Evolutionary conservation across 2,888 invertebrate genomes (phyloP), one percentile per base, ranked within the genome.

Genomic region (Dinocampus coccinellae): DNA sequence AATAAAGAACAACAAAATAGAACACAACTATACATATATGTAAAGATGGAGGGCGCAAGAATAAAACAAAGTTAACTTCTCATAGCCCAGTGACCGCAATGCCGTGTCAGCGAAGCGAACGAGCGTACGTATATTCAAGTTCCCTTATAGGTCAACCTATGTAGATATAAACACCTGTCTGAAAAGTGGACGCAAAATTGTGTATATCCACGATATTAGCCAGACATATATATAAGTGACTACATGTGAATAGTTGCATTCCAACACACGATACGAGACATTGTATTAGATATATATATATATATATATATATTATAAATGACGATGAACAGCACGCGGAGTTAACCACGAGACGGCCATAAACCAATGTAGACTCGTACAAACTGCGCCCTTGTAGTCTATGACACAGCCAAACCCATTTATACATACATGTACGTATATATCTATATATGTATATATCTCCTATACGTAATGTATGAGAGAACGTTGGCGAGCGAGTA

Each of bases 1-100:
- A 26, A 10, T 52, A 29, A 22, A 22, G 1, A n/a, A 13, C 36
- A 13, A 22, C 7, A 24, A 0, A 26, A 36, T 36, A 36, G 20
- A 64, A 58, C 57, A 64, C 9, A 3, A 55, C 42, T 22, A 13
- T 29, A 7, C 7, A 29, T 29, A 29, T 4, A 29, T 29, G 29
- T 29, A 29, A 29, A 29, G 29, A 29, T 4, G 42, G 33, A 55
- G 55, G 26, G 33, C 20, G 11, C 26, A 42, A 20, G 47, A 65
- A 36, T 36, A 64, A 61, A 34, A 29, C 26, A 29, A 22, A 36
- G 36, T 55, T 53, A 20, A 24, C 26, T 24, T 33, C 29, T 34
- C 60, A 74, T 70, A 74, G 75, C 73, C 70, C 72, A 73, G 75
- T 73, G 74, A 77, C 75, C 73, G 74, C 76, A 74, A 76, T 75